These are phyloP conservation scores for Poeciliopsis turneri DNA, from an alignment of 2,797 vertebrate genomes.

Conservation along the genomic window DNA sequence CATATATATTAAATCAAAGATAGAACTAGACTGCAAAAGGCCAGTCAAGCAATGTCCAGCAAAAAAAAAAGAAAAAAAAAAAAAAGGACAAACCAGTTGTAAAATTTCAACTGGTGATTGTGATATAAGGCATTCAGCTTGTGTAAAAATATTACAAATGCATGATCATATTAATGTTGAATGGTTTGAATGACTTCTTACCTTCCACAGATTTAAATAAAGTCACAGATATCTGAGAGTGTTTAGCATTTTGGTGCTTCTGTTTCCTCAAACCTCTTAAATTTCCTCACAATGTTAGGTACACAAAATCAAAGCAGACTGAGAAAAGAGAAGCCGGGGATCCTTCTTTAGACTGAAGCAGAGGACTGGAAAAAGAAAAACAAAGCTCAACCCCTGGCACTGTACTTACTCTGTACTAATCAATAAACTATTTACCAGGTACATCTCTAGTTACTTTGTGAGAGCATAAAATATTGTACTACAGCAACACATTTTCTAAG, in stretches of 20 bases:
- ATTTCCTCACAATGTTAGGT: not conserved
- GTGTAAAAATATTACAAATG: not conserved
- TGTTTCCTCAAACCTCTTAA: not conserved
- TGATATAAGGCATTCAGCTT: not conserved
- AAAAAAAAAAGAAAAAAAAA: not conserved
- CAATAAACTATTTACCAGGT: not conserved
- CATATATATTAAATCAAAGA: not conserved
- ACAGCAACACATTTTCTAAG: not conserved
- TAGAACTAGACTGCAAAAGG: not conserved
- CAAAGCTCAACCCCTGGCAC: not conserved
- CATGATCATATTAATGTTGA: not conserved
- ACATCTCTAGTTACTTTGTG: not conserved
- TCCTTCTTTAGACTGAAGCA: not conserved
- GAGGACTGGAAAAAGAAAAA: not conserved
- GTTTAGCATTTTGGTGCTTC: not conserved
- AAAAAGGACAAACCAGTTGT: not conserved
- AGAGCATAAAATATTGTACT: not conserved
- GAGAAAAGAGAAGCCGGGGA: not conserved
- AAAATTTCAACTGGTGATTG: not conserved
- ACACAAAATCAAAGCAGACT: not conserved
- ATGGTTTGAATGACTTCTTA: not conserved
- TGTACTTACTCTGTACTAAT: not conserved
- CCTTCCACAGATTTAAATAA: not conserved
- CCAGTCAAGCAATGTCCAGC: not conserved
- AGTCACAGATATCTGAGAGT: not conserved